These are phyloP conservation scores for Tiliacea aurago DNA, from an alignment of 2,888 invertebrate species.

Conservation along the genomic window DNA sequence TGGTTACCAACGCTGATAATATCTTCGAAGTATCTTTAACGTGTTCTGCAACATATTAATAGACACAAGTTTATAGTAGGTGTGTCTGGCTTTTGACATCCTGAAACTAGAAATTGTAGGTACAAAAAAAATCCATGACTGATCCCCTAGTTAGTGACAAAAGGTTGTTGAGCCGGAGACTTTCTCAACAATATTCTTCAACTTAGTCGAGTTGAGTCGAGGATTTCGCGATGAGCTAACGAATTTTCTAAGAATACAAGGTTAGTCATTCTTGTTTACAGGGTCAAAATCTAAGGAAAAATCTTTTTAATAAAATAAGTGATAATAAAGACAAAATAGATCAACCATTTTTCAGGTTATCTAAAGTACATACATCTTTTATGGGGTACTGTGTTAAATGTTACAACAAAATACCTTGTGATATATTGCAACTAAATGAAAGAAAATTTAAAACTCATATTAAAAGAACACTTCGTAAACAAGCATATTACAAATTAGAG, in stretches of 20 bases:
- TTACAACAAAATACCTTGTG: too few relatives aligned
- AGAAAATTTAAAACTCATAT: too few relatives aligned
- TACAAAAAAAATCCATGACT: background rate
- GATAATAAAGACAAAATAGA: too few relatives aligned
- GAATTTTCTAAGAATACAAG: background rate
- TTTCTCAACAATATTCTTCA: background rate
- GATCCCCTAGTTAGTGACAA: background rate
- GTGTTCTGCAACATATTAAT: constrained; percentile 74
- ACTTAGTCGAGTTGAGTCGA: background rate
- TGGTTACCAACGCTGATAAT: constrained; percentile 79
- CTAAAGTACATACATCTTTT: too few relatives aligned
- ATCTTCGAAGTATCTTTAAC: constrained; percentile 77
- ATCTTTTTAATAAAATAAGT: too few relatives aligned
- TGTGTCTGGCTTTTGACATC: background rate
- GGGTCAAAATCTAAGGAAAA: too few relatives aligned
- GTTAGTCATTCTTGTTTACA: background rate
- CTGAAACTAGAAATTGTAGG: background rate
- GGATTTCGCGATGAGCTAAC: background rate
- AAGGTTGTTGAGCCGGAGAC: background rate
- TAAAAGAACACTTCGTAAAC: too few relatives aligned
- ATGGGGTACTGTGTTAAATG: too few relatives aligned
- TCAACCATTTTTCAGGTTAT: too few relatives aligned
- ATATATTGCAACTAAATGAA: too few relatives aligned
- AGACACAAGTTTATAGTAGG: background rate
- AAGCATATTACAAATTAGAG: too few relatives aligned